Percentiles rank a stretch among this genome's conserved stretches.
phyloP scores from a whole-genome alignment of 2,888 invertebrate species.

The Barypeithes pellucidus region DNA sequence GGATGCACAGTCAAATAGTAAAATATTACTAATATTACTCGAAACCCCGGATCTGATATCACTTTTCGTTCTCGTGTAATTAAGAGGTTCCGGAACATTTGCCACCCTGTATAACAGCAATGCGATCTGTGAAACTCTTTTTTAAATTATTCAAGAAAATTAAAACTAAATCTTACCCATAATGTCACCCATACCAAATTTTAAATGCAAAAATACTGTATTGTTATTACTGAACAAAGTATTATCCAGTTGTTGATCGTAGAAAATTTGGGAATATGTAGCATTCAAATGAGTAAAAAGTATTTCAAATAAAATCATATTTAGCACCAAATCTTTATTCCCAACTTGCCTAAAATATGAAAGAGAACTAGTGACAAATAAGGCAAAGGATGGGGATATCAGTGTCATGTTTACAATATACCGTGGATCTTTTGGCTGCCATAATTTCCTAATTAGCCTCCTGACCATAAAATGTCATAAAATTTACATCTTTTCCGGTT shows the following conservation, averaged over 20 bases:
- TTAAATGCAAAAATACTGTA: not conserved
- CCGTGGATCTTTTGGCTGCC: too few species aligned
- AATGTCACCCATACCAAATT: not conserved
- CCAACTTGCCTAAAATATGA: conserved; percentile 7
- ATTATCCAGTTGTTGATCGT: not conserved
- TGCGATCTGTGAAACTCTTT: not conserved
- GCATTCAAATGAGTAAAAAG: not conserved
- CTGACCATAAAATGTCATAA: too few species aligned
- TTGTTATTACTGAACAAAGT: not conserved
- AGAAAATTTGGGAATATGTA: not conserved
- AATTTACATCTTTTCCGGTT: too few species aligned
- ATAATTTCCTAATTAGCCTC: too few species aligned
- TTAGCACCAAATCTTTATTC: not conserved
- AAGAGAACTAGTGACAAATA: not conserved
- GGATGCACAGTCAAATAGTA: too few species aligned
- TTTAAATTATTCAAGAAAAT: not conserved
- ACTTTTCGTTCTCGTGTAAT: too few species aligned
- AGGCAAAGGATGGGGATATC: too few species aligned
- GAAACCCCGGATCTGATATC: too few species aligned
- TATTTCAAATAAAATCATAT: conserved; percentile 6
- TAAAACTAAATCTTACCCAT: conserved; percentile 5
- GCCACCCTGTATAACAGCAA: too few species aligned
- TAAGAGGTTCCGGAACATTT: too few species aligned
- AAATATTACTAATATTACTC: too few species aligned
- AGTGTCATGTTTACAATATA: too few species aligned